These are phyloP conservation scores for Saturnia japonica DNA, from an alignment of 2,888 invertebrate genomes.

Conservation along the genomic window DNA sequence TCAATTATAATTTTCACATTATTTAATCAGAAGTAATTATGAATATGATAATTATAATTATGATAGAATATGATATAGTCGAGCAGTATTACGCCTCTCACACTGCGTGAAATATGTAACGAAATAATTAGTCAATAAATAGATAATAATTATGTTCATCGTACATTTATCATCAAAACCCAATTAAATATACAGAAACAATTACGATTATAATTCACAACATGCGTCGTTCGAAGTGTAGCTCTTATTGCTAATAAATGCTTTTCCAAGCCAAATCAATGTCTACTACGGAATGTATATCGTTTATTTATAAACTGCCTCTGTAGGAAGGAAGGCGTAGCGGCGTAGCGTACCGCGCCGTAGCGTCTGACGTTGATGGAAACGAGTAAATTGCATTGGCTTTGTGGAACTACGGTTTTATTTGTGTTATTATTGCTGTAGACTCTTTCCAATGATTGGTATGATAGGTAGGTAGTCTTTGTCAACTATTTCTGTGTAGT, in stretches of 20 bases:
- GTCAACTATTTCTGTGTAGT: no score
- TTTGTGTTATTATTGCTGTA: not conserved
- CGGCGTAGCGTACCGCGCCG: slow-evolving; percentile 23
- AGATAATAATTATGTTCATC: not conserved
- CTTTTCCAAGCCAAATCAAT: slow-evolving; percentile 7
- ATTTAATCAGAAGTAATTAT: no score
- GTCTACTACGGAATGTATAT: not conserved
- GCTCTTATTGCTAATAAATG: slow-evolving; percentile 11
- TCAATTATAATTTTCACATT: no score
- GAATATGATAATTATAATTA: no score
- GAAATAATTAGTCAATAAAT: no score
- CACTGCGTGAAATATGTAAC: not conserved
- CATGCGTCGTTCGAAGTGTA: not conserved
- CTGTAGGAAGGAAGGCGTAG: slow-evolving; percentile 26
- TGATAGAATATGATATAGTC: not conserved
- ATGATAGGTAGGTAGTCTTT: not conserved
- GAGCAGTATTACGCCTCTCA: not conserved
- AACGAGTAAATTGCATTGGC: slow-evolving; percentile 26
- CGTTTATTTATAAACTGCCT: slow-evolving; percentile 31
- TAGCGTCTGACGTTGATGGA: slow-evolving; percentile 31
- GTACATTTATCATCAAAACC: not conserved
- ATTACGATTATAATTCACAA: not conserved
- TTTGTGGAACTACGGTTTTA: not conserved
- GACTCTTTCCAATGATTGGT: not conserved
- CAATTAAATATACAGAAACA: not conserved